Base-by-base conservation (phyloP, 2,888 invertebrate genomes). In the Calliopum simillimum region DNA sequence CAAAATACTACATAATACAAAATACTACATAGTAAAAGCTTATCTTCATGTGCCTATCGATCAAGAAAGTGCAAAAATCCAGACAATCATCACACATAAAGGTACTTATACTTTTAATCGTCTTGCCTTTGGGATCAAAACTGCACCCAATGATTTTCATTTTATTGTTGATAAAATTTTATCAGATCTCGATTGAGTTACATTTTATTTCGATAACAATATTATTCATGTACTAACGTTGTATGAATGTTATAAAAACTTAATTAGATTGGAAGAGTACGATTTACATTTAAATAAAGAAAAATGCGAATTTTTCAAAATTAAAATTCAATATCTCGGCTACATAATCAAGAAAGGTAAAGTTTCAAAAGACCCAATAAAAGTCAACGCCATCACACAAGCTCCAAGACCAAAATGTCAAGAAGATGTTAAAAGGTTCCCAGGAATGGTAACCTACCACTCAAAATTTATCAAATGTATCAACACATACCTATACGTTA, bases 401-500 rank as follows among this genome's bases (percentile, higher is more conserved):
- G 63, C 68, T 43, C 58, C 64, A 56, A 55, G 43, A 44, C 71
- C 71, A 53, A 44, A 67, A 41, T 46, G 62, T 14, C 43, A 33
- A 67, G 68, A 65, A 23, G 69, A 69, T 51, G 64, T 69, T 13
- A 63, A 64, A 33, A 53, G 64, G 56, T 69, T 69, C 63, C 59
- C 68, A 14, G 71, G 63, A 6, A 67, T 71, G 68, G 63, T 68
- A n/a, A 72, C 72, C 21, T 69, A 72, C n/a, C 69, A 69, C 23
- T 66, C 70, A 1, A 71, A 71, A 53, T 71, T 71, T 71, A 3
- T 65, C 69, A 51, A 41, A 63, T 21, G 16, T 51, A 49, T 69
- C 63, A 47, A 21, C 63, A 69, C 49, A 21, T 1, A 69, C 63
- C 33, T 33, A 33, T 33, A 62, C 69, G 41, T 51, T 69, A 51